Evolutionary conservation across 2,797 vertebrate genomes (phyloP).

Genomic region (Schizothorax lantsangensis): DNA sequence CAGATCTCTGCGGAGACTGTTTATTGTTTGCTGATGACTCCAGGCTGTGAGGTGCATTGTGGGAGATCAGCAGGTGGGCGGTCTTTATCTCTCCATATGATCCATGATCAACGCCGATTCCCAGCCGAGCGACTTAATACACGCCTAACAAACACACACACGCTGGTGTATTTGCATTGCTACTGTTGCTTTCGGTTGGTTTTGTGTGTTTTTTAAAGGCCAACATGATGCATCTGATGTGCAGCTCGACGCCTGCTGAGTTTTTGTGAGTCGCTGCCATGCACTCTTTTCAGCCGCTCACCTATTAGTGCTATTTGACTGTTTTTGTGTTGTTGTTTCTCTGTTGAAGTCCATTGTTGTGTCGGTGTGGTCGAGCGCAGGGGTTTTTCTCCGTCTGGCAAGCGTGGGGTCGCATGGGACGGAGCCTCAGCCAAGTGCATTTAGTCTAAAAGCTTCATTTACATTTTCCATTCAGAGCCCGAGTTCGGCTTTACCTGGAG

Average conservation of each 20-base stretch:
- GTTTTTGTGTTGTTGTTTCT: slow-evolving; percentile 23
- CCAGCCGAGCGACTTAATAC: slow-evolving; percentile 14
- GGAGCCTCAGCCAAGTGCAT: slow-evolving; percentile 40
- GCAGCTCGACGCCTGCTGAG: background rate
- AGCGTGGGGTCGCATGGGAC: slow-evolving; percentile 37
- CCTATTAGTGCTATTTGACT: slow-evolving; percentile 31
- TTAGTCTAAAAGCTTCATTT: slow-evolving; percentile 60
- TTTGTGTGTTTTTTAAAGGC: slow-evolving; percentile 22
- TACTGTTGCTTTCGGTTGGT: background rate
- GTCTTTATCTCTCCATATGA: slow-evolving; percentile 43
- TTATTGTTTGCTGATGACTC: slow-evolving; percentile 37
- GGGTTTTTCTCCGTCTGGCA: slow-evolving; percentile 25
- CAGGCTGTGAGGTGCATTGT: slow-evolving; percentile 37
- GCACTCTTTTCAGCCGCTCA: slow-evolving; percentile 11
- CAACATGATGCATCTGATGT: slow-evolving; percentile 24
- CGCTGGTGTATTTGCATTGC: background rate
- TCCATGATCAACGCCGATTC: slow-evolving; percentile 19
- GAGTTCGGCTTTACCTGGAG: slow-evolving; percentile 45
- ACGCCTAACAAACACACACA: background rate
- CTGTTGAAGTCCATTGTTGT: slow-evolving; percentile 37
- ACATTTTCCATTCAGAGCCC: slow-evolving; percentile 50
- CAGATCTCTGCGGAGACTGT: slow-evolving; percentile 32
- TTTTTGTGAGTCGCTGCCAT: slow-evolving; percentile 1
- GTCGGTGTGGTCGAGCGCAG: background rate
- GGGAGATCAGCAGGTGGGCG: slow-evolving; percentile 41